A percentile compares a stretch with the other conserved stretches of the same genome.
These are phyloP conservation scores for Pelusios castaneus DNA, from an alignment of 2,113 vertebrate genomes.

Conservation along the genomic window DNA sequence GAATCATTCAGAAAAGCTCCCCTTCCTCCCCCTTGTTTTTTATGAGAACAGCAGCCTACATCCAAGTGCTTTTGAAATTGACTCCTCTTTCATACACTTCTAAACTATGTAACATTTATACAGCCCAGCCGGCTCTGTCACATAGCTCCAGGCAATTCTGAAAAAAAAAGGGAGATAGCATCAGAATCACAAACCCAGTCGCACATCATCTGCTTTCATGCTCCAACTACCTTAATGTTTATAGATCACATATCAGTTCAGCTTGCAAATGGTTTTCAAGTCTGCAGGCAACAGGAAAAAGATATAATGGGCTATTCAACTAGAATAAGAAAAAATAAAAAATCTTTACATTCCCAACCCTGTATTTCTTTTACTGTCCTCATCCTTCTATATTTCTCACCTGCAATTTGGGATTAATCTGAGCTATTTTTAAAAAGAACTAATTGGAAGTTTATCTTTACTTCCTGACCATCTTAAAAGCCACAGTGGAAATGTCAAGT, in stretches of 20 bases:
- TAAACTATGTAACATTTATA: constrained; percentile 54
- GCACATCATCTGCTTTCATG: constrained; percentile 60
- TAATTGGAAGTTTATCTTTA: constrained; percentile 35
- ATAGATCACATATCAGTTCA: constrained; percentile 50
- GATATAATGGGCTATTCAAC: constrained; percentile 45
- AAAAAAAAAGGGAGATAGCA: constrained; percentile 48
- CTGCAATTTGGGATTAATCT: constrained; percentile 40
- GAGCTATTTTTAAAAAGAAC: constrained; percentile 20
- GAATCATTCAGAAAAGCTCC: background rate
- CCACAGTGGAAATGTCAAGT: constrained; percentile 14
- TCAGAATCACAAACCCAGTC: constrained; percentile 36
- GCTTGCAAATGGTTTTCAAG: constrained; percentile 7
- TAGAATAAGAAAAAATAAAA: constrained; percentile 56
- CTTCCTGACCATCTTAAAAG: background rate
- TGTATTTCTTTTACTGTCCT: constrained; percentile 42
- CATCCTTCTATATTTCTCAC: constrained; percentile 33
- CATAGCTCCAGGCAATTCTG: constrained; percentile 43
- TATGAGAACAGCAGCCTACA: constrained; percentile 20
- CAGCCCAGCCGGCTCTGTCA: constrained; percentile 54
- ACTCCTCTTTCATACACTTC: constrained; percentile 54
- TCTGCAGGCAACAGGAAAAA: constrained; percentile 39
- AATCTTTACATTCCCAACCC: constrained; percentile 26
- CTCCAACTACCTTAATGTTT: constrained; percentile 53
- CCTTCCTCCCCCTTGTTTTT: background rate
- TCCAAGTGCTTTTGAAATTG: background rate